A percentile compares a stretch with the other conserved stretches of the same genome.
These are phyloP conservation scores for Pycnonotus jocosus DNA, from an alignment of 2,113 vertebrate species.

Conservation along the genomic window DNA sequence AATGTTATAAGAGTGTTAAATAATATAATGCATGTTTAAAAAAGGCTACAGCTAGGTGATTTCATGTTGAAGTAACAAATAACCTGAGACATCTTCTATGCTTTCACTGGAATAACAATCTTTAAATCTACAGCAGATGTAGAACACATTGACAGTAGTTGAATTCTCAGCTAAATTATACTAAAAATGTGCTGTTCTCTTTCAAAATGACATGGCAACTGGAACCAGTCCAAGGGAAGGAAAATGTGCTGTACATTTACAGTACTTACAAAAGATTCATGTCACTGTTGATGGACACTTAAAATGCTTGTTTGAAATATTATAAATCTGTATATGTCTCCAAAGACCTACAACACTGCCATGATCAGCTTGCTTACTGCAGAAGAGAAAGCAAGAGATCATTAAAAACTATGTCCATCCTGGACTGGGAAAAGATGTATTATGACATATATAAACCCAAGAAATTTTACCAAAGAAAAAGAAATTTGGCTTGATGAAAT, in stretches of 20 bases:
- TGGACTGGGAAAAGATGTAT: background rate
- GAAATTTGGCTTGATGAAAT: slow-evolving; percentile 4
- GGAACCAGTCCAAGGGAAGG: slow-evolving; percentile 62
- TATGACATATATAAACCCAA: background rate
- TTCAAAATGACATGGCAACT: slow-evolving; percentile 52
- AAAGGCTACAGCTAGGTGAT: slow-evolving; percentile 61
- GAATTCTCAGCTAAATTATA: slow-evolving; percentile 45
- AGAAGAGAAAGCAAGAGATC: slow-evolving; percentile 12
- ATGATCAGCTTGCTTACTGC: background rate
- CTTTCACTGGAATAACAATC: slow-evolving; percentile 55
- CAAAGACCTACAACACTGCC: slow-evolving; percentile 18
- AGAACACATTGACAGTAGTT: slow-evolving; percentile 31
- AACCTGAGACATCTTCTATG: slow-evolving; percentile 71
- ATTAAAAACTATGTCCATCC: background rate
- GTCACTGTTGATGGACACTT: slow-evolving; percentile 43
- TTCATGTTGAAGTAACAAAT: slow-evolving; percentile 70
- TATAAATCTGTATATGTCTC: background rate
- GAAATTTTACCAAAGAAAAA: slow-evolving; percentile 8
- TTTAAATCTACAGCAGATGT: slow-evolving; percentile 53
- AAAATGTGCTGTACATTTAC: slow-evolving; percentile 41
- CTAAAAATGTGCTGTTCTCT: slow-evolving; percentile 47
- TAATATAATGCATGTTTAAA: slow-evolving; percentile 56
- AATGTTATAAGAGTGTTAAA: slow-evolving; percentile 69
- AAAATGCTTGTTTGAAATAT: slow-evolving; percentile 25
- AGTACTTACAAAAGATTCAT: slow-evolving; percentile 65